phyloP scores from a whole-genome alignment of 2,888 invertebrate genomes.

The Sphecodes monilicornis region DNA sequence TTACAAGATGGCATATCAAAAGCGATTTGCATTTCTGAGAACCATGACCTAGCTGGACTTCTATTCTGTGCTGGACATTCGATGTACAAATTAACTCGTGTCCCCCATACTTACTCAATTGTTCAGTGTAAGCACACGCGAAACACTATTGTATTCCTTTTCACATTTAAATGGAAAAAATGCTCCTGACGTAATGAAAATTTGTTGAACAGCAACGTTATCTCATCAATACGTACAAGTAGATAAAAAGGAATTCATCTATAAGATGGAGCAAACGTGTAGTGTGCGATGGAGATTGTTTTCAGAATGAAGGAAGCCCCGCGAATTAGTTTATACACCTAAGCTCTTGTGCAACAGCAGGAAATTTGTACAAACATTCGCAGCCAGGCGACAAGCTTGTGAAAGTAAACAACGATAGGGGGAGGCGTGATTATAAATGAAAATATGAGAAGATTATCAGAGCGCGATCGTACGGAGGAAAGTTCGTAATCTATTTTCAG shows the following conservation, averaged over 20 bases:
- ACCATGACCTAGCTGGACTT: not conserved
- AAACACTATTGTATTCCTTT: not conserved
- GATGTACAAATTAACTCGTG: not conserved
- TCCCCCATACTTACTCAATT: not conserved
- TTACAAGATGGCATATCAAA: not conserved
- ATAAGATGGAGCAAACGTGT: too few species aligned
- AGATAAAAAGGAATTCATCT: too few species aligned
- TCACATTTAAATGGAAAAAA: not conserved
- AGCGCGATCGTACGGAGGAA: slow-evolving; percentile 1
- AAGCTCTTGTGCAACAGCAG: not conserved
- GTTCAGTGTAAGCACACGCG: not conserved
- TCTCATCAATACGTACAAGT: too few species aligned
- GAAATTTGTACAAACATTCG: not conserved
- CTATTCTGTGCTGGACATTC: not conserved
- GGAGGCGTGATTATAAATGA: not conserved
- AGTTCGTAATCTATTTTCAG: slow-evolving; percentile 11
- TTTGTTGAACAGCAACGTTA: too few species aligned
- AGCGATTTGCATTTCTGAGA: slow-evolving; percentile 1
- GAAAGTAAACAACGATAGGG: not conserved
- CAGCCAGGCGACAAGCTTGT: not conserved
- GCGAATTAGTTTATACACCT: not conserved
- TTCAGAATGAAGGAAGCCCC: too few species aligned
- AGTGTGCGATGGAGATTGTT: too few species aligned
- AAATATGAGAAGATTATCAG: not conserved
- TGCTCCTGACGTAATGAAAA: not conserved